Conservation (phyloP, 2,888 invertebrate species). For the Drosophila suboccidentalis region DNA sequence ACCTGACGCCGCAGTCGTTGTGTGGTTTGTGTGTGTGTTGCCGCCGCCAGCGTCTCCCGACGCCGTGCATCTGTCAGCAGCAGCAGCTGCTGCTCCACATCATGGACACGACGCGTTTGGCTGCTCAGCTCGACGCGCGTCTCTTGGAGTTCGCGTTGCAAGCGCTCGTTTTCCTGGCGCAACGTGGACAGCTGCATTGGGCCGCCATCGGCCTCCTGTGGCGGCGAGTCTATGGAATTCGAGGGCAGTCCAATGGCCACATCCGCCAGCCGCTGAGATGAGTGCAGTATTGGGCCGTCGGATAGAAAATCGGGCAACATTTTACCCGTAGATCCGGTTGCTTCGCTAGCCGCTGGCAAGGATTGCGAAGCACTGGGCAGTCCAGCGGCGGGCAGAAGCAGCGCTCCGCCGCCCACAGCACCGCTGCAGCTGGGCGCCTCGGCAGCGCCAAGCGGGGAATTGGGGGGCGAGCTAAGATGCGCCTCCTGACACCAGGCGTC, state of each 20-base stretch:
- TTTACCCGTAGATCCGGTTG: conserved; percentile 63
- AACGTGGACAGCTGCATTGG: conserved; percentile 69
- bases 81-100: conserved; percentile 87
- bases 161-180: conserved; percentile 84
- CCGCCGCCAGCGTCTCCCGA: conserved; percentile 88
- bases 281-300: conserved; percentile 88
- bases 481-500: conserved; percentile 87
- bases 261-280: conserved; percentile 84
- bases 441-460: conserved; percentile 78
- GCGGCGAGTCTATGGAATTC: conserved; percentile 84
- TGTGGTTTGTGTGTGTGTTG: conserved; percentile 88
- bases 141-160: conserved; percentile 87
- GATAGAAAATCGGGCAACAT: conserved; percentile 90
- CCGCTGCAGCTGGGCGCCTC: conserved; percentile 55
- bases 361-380: conserved; percentile 46
- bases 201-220: conserved; percentile 69
- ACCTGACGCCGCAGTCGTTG: conserved; percentile 91
- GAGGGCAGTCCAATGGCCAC: conserved; percentile 85
- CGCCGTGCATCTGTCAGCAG: conserved; percentile 86
- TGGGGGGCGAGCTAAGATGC: conserved; percentile 83
- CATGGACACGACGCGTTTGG: conserved; percentile 86
- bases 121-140: conserved; percentile 87
- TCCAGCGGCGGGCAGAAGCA: conserved; percentile 48
- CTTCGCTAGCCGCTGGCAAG: conserved; percentile 38
- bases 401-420: conserved; percentile 42